Conservation (phyloP, 2,888 invertebrate species). For the Rhyacophila evoluta region DNA sequence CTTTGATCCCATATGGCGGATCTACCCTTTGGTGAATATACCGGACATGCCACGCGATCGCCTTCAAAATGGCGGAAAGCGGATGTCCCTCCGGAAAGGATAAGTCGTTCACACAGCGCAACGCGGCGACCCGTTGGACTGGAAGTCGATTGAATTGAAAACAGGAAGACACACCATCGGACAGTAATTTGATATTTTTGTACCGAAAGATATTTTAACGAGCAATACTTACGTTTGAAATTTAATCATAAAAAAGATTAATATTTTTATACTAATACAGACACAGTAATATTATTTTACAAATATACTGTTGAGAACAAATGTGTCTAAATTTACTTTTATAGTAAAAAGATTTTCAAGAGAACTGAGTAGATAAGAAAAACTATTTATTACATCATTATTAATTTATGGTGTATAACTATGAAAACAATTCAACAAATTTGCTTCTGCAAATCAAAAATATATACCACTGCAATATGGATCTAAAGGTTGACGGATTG, state of each 20-base stretch:
- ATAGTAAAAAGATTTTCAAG: too few relatives aligned
- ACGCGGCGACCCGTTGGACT: not conserved
- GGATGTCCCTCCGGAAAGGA: conserved; percentile 17
- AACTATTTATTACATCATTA: too few relatives aligned
- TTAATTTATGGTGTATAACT: too few relatives aligned
- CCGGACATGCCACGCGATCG: conserved; percentile 22
- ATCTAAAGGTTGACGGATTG: too few relatives aligned
- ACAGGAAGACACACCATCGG: conserved; percentile 4
- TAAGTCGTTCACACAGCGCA: not conserved
- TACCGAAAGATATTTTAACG: not conserved
- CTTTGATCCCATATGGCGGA: not conserved
- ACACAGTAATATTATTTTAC: too few relatives aligned
- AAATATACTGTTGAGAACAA: too few relatives aligned
- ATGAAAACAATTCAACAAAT: too few relatives aligned
- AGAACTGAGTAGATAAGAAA: too few relatives aligned
- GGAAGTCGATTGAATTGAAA: conserved; percentile 1
- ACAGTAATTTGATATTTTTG: conserved; percentile 5
- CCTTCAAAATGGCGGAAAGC: conserved; percentile 17
- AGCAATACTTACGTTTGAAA: not conserved
- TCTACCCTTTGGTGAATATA: conserved; percentile 1
- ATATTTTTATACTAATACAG: not conserved
- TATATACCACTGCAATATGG: too few relatives aligned
- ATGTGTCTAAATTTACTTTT: too few relatives aligned
- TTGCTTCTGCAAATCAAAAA: too few relatives aligned
- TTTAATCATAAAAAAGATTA: not conserved